Conservation (phyloP, 1,140 invertebrate genomes). For the Augochlora pura region DNA sequence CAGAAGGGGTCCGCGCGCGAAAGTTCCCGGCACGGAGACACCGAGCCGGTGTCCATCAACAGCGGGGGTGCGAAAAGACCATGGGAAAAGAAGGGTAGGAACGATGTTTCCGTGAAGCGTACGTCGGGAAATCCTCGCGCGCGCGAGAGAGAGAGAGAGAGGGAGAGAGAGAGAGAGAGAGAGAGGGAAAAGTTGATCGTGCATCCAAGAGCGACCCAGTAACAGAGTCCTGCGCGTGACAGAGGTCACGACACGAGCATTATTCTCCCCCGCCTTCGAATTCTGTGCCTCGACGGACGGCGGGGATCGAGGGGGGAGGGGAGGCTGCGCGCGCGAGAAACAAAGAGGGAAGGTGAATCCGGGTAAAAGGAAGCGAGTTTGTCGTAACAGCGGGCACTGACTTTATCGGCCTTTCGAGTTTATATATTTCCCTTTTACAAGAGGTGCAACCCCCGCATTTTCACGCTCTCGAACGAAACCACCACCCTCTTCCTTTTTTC, state of each 20-base stretch:
- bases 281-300: not conserved
- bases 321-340: conserved; percentile 15
- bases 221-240: conserved; percentile 39
- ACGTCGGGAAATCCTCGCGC: not conserved
- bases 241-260: conserved; percentile 44
- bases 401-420: conserved; percentile 64
- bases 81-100: not conserved
- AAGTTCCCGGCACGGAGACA: too few species aligned
- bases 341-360: conserved; percentile 50
- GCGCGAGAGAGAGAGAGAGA: too few species aligned
- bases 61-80: too few species aligned
- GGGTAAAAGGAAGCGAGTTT: conserved; percentile 53
- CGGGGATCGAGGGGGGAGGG: not conserved
- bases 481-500: not conserved
- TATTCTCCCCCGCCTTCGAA: conserved; percentile 30
- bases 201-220: conserved; percentile 35
- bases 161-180: too few species aligned
- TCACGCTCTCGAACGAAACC: conserved; percentile 58
- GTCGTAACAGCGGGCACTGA: conserved; percentile 64
- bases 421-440: conserved; percentile 66
- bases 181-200: conserved; percentile 10
- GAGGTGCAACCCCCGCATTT: conserved; percentile 62
- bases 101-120: not conserved
- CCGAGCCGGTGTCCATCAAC: too few species aligned
- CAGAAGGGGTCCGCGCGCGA: too few species aligned